Evolutionary conservation across 1,140 invertebrate genomes (phyloP).

Genomic region (Oryzaephilus surinamensis): DNA sequence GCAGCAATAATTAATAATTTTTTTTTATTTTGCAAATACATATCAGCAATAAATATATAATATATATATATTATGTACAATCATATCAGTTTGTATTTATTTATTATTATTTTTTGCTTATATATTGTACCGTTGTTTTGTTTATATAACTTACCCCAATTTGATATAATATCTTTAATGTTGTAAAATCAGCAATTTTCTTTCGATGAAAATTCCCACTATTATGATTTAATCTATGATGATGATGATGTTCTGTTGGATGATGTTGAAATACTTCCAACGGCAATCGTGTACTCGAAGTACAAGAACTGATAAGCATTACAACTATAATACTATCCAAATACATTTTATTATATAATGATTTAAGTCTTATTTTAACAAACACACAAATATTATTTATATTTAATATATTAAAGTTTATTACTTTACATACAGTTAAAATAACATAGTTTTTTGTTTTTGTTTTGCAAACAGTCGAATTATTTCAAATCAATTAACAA

Average conservation of each 20-base stretch:
- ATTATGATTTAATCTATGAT: slow-evolving; percentile 19
- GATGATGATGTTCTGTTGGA: slow-evolving; percentile 23
- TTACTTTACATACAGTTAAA: too few species aligned
- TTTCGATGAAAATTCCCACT: slow-evolving; percentile 18
- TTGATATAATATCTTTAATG: slow-evolving; percentile 29
- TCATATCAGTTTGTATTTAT: not conserved
- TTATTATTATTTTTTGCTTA: not conserved
- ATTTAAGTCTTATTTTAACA: not conserved
- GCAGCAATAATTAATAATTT: too few species aligned
- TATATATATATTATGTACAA: not conserved
- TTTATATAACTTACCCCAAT: slow-evolving; percentile 28
- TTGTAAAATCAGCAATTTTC: slow-evolving; percentile 16
- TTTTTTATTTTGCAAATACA: not conserved
- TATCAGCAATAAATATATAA: too few species aligned
- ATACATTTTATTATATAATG: slow-evolving; percentile 9
- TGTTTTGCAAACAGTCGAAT: not conserved
- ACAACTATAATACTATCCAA: slow-evolving; percentile 20
- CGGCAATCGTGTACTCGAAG: slow-evolving; percentile 23
- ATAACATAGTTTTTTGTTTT: not conserved
- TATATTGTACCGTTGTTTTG: not conserved
- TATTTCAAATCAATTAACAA: not conserved
- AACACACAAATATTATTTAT: not conserved
- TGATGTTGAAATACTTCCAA: slow-evolving; percentile 29
- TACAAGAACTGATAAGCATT: slow-evolving; percentile 21
- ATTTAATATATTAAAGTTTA: not conserved